These are phyloP conservation scores for Laspeyria flexula DNA, from an alignment of 2,888 invertebrate genomes.

Conservation along the genomic window DNA sequence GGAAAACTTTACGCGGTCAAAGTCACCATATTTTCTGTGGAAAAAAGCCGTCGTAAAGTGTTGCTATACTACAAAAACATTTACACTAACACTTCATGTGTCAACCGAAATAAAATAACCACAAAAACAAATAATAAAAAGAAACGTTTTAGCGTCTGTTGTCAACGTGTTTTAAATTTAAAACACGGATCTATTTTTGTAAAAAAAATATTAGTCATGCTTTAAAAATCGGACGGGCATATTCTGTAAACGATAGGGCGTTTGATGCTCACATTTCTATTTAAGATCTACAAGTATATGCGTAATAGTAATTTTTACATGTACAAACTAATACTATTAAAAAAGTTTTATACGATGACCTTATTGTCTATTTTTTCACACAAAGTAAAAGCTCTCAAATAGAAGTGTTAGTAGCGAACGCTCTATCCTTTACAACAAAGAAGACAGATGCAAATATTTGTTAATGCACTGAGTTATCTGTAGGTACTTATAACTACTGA, in stretches of 20 bases:
- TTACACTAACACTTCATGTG: slow-evolving; percentile 8
- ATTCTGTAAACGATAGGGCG: slow-evolving; percentile 25
- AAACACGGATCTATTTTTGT: slow-evolving; percentile 36
- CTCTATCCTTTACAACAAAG: too few species aligned
- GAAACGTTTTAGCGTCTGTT: slow-evolving; percentile 24
- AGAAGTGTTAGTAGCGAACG: too few species aligned
- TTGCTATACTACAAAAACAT: slow-evolving; percentile 10
- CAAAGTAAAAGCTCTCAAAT: too few species aligned
- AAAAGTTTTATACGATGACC: too few species aligned
- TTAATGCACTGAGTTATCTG: slow-evolving; percentile 24
- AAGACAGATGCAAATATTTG: slow-evolving; percentile 28
- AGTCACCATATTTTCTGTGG: slow-evolving; percentile 6
- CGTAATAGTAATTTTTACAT: too few species aligned
- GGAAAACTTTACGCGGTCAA: slow-evolving; percentile 30
- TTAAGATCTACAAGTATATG: too few species aligned
- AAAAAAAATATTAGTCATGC: slow-evolving; percentile 30
- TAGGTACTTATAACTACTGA: too few species aligned
- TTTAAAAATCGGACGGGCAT: slow-evolving; percentile 17
- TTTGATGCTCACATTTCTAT: slow-evolving; percentile 11
- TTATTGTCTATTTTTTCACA: too few species aligned
- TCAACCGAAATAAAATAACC: slow-evolving; percentile 24
- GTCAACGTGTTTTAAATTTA: slow-evolving; percentile 45
- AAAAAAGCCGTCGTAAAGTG: slow-evolving; percentile 13
- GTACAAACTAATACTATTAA: too few species aligned
- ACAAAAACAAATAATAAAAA: slow-evolving; percentile 47